Evolutionary conservation across 2,113 vertebrate genomes (phyloP).

Genomic region (Atrichornis clamosus): DNA sequence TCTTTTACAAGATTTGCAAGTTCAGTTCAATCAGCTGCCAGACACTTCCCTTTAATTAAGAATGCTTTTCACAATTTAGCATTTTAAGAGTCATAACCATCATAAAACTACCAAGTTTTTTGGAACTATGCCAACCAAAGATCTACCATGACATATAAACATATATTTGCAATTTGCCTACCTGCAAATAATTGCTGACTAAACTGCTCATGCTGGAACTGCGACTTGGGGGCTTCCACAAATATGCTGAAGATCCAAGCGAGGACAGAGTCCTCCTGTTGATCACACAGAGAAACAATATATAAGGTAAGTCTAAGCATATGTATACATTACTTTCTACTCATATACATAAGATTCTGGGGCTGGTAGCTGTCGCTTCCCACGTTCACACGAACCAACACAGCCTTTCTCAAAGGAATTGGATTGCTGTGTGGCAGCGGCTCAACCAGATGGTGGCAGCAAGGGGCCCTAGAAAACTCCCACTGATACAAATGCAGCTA

Average conservation of each 20-base stretch:
- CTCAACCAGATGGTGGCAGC: neutral
- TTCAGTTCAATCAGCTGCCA: neutral
- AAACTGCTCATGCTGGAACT: conserved; percentile 95
- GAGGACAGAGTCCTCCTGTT: conserved; percentile 83
- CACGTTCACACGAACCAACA: neutral
- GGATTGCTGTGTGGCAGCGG: accelerated
- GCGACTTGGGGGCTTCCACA: conserved; percentile 90
- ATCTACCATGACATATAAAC: neutral
- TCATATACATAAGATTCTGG: neutral
- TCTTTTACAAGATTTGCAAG: neutral
- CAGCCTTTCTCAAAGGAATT: neutral
- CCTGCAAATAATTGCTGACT: conserved; percentile 88
- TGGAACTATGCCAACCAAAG: neutral
- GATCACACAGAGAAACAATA: neutral
- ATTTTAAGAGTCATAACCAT: neutral
- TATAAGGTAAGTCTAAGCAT: neutral
- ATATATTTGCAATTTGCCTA: conserved; percentile 48
- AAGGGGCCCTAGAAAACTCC: neutral
- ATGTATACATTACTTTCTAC: neutral
- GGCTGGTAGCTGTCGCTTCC: neutral
- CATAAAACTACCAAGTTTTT: neutral
- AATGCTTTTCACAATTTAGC: neutral
- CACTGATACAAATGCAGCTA: neutral
- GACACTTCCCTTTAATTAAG: neutral
- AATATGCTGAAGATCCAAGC: conserved; percentile 70